Evolutionary conservation across 2,888 invertebrate genomes (phyloP).

Genomic region (Ichneumon xanthorius): DNA sequence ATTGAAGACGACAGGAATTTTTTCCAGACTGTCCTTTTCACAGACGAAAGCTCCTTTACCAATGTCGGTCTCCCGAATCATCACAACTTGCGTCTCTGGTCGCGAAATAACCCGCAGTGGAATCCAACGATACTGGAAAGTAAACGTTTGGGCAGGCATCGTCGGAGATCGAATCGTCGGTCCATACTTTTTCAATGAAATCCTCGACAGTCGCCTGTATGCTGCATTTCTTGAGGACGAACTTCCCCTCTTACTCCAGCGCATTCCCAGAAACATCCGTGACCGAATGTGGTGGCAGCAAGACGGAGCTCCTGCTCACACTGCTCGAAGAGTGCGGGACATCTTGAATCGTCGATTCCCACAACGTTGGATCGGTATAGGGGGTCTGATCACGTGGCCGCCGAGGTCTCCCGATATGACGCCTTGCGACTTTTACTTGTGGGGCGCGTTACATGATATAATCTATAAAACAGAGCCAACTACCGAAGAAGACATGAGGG

Average conservation of each 20-base stretch:
- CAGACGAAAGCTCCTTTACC: constrained; percentile 30
- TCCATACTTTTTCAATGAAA: constrained; percentile 28
- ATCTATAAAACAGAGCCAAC: constrained; percentile 23
- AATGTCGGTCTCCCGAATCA: constrained; percentile 14
- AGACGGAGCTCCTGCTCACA: constrained; percentile 52
- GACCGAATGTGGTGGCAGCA: constrained; percentile 52
- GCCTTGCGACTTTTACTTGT: constrained; percentile 55
- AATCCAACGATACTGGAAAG: constrained; percentile 1
- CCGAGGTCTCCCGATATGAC: constrained; percentile 55
- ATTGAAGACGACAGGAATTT: constrained; percentile 3
- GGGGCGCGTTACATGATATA: constrained; percentile 40
- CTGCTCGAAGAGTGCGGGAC: not conserved
- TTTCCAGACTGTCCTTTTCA: constrained; percentile 1
- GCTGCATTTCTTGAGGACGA: constrained; percentile 16
- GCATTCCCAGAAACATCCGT: constrained; percentile 20
- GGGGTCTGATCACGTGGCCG: constrained; percentile 39
- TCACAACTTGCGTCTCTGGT: constrained; percentile 26
- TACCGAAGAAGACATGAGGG: constrained; percentile 26
- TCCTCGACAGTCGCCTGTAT: not conserved
- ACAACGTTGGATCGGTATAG: constrained; percentile 27
- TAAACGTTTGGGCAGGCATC: constrained; percentile 33
- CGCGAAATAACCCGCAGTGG: constrained; percentile 24
- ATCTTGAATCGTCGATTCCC: not conserved
- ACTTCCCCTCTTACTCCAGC: constrained; percentile 23
- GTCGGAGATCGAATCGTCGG: constrained; percentile 25